Conservation (phyloP, 2,113 vertebrate genomes). For the Lagenorhynchus albirostris region DNA sequence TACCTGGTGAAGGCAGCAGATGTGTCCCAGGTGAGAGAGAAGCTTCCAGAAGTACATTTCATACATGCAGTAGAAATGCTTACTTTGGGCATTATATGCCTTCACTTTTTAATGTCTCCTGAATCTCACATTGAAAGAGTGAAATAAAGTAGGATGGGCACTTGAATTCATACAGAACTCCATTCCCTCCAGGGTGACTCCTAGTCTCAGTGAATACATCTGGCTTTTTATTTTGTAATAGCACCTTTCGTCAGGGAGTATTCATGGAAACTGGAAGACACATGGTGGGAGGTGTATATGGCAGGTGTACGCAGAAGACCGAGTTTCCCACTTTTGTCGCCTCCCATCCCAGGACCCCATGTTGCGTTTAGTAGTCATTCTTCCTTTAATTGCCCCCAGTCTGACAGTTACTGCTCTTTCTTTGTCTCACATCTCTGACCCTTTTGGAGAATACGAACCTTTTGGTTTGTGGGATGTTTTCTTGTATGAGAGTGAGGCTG, state of each 20-base stretch:
- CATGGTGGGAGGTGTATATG: background rate
- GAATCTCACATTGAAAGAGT: background rate
- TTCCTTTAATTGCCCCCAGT: background rate
- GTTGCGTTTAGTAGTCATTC: background rate
- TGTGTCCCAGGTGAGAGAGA: constrained; percentile 73
- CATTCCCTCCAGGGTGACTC: background rate
- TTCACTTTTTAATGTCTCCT: background rate
- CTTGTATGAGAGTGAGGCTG: background rate
- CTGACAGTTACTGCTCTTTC: rapidly evolving
- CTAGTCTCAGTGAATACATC: background rate
- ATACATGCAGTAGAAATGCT: rapidly evolving
- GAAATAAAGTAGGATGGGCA: too few species aligned
- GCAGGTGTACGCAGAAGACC: background rate
- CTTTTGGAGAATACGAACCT: background rate
- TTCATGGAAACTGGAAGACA: constrained; percentile 2
- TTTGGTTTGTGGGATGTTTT: background rate
- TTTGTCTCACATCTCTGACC: background rate
- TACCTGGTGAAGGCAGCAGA: constrained; percentile 44
- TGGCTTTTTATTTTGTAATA: background rate
- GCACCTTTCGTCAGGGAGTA: constrained; percentile 3
- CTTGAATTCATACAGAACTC: background rate
- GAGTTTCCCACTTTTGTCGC: too few species aligned
- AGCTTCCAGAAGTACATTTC: background rate
- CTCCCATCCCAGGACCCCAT: background rate
- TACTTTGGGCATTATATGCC: rapidly evolving